Evolutionary conservation across 2,113 vertebrate genomes (phyloP).

Genomic region (Antechinus flavipes): DNA sequence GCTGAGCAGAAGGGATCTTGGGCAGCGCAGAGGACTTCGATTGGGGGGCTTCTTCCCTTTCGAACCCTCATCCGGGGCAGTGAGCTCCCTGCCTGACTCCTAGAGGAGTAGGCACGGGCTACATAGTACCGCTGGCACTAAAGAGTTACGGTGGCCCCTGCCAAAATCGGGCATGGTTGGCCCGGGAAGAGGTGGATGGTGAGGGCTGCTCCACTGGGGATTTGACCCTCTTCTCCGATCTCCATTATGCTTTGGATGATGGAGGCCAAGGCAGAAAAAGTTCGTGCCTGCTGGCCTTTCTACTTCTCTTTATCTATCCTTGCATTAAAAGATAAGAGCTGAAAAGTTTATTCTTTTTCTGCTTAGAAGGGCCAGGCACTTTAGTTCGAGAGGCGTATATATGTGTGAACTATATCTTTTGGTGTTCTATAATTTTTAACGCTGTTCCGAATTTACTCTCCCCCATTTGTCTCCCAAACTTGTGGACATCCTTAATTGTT

Average conservation of each 20-base stretch:
- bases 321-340: background rate
- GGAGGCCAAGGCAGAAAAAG: conserved; percentile 9
- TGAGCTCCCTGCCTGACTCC: conserved; percentile 18
- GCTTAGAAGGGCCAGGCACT: conserved; percentile 21
- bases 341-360: conserved; percentile 25
- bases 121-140: conserved; percentile 58
- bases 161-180: conserved; percentile 75
- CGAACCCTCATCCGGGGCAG: conserved; percentile 7
- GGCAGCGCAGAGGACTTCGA: conserved; percentile 9
- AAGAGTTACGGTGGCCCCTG: conserved; percentile 71
- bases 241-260: conserved; percentile 17
- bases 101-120: background rate
- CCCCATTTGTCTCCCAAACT: background rate
- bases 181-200: conserved; percentile 72
- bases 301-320: background rate
- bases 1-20: conserved; percentile 25
- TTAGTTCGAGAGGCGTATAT: conserved; percentile 28
- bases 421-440: conserved; percentile 43
- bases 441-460: background rate
- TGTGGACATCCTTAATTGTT: conserved; percentile 38
- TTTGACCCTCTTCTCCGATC: conserved; percentile 59
- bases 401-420: background rate
- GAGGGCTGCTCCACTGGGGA: background rate
- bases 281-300: background rate
- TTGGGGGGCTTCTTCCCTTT: background rate